Conservation (phyloP, 1,140 invertebrate species). For the Helicoverpa zea region DNA sequence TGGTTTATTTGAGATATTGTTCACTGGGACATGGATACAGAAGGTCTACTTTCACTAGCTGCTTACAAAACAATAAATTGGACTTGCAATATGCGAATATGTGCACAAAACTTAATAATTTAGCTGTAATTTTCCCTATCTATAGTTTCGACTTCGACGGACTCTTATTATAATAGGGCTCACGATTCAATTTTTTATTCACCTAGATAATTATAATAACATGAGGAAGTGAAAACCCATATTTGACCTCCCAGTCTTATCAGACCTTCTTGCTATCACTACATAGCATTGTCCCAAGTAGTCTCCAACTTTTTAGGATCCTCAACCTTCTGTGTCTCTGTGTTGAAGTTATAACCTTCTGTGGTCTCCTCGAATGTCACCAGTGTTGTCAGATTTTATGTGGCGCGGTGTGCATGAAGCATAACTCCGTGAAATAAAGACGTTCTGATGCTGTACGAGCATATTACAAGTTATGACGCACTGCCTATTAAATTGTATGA, state of each 20-base stretch:
- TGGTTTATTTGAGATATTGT: not conserved
- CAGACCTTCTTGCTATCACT: too few species aligned
- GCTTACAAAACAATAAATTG: not conserved
- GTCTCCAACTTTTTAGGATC: too few species aligned
- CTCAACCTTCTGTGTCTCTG: not conserved
- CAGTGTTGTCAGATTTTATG: slow-evolving; percentile 25
- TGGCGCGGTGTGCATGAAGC: slow-evolving; percentile 27
- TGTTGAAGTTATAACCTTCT: not conserved
- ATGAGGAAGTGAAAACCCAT: too few species aligned
- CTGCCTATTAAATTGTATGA: not conserved
- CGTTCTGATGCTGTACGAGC: slow-evolving; percentile 4
- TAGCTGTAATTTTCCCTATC: too few species aligned
- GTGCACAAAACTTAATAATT: too few species aligned
- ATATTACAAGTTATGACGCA: slow-evolving; percentile 24
- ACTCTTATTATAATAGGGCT: too few species aligned
- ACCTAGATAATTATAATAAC: too few species aligned
- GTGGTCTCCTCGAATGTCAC: not conserved
- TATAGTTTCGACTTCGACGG: too few species aligned
- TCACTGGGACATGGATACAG: not conserved
- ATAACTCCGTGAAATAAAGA: slow-evolving; percentile 35
- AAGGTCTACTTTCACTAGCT: not conserved
- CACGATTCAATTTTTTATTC: too few species aligned
- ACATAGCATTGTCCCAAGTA: too few species aligned
- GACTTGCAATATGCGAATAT: not conserved
- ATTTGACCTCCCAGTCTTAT: too few species aligned